Conservation (phyloP, 2,888 invertebrate genomes). For the Drosophila prolongata region DNA sequence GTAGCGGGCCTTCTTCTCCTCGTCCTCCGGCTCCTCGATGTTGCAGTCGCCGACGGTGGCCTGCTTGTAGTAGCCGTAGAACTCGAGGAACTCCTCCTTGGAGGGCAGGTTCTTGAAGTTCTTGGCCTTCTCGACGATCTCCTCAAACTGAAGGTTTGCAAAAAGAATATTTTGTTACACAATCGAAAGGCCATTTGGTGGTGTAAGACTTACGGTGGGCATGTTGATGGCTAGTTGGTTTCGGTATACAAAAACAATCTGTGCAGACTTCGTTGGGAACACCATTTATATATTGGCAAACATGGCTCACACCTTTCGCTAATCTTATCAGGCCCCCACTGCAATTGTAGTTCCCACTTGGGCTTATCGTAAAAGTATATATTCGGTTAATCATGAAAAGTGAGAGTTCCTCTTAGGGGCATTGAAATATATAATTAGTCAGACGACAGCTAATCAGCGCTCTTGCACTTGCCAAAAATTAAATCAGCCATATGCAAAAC, state of each 20-base stretch:
- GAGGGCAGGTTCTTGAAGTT: constrained; percentile 90
- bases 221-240: constrained; percentile 54
- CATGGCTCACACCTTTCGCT: constrained; percentile 31
- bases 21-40: constrained; percentile 93
- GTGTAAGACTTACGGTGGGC: constrained; percentile 72
- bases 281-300: constrained; percentile 58
- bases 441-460: constrained; percentile 48
- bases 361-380: constrained; percentile 29
- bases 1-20: constrained; percentile 97
- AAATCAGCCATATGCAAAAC: constrained; percentile 36
- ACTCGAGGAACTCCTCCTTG: constrained; percentile 91
- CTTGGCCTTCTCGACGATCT: constrained; percentile 90
- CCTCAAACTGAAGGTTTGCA: constrained; percentile 86
- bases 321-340: constrained; percentile 40
- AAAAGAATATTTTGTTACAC: not conserved
- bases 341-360: constrained; percentile 39
- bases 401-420: constrained; percentile 22
- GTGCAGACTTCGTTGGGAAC: constrained; percentile 32
- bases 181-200: not conserved
- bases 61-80: constrained; percentile 94
- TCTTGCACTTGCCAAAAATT: constrained; percentile 56
- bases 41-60: constrained; percentile 92
- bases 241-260: constrained; percentile 59
- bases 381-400: constrained; percentile 34
- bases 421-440: constrained; percentile 39